These are phyloP conservation scores for Brachypterus glaber DNA, from an alignment of 2,888 invertebrate genomes.

Conservation along the genomic window DNA sequence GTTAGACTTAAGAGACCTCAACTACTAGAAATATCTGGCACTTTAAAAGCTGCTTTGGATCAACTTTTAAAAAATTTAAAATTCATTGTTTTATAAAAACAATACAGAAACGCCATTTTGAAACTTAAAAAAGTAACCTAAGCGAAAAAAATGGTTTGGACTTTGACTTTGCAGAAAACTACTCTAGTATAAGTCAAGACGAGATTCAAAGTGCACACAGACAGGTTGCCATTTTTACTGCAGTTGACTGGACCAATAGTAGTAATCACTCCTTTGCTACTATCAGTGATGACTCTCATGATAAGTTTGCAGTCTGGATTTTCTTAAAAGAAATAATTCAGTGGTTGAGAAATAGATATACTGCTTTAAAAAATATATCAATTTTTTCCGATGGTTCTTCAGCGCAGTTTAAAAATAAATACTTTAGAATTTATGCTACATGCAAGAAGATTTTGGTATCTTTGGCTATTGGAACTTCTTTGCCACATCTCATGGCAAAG, in stretches of 20 bases:
- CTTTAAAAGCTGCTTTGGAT: neutral
- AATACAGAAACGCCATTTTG: neutral
- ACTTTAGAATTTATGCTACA: neutral
- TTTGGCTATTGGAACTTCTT: neutral
- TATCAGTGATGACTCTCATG: neutral
- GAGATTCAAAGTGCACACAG: neutral
- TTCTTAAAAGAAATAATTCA: slow-evolving; percentile 1
- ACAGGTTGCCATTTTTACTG: neutral
- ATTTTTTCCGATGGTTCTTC: neutral
- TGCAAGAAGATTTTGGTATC: neutral
- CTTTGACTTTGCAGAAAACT: neutral
- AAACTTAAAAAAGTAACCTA: neutral
- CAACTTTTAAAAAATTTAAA: neutral
- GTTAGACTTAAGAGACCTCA: too few species aligned
- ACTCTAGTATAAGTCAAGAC: neutral
- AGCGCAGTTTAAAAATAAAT: neutral
- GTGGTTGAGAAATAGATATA: neutral
- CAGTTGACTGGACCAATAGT: neutral
- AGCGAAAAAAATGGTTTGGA: neutral
- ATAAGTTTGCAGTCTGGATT: slow-evolving; percentile 1
- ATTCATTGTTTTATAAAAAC: neutral
- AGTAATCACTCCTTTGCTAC: neutral
- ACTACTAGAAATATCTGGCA: too few species aligned
- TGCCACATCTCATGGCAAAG: neutral
- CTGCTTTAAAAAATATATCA: neutral